Evolutionary conservation across 2,797 vertebrate species (phyloP), one percentile per base, ranked within the genome.

Genomic region (Cossypha dichroa): DNA sequence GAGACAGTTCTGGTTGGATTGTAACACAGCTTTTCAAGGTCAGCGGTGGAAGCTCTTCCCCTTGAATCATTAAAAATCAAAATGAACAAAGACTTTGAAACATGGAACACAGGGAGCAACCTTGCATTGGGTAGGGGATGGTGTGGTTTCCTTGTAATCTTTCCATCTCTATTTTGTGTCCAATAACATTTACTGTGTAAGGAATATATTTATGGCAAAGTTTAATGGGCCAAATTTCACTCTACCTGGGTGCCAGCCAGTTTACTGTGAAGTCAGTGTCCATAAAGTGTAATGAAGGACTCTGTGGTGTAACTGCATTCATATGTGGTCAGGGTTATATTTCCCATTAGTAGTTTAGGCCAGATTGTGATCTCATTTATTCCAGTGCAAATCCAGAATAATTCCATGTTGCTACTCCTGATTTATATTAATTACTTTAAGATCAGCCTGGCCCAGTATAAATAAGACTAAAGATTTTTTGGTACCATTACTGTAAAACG

Each of bases 351-450:
- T 74, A 93, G 26, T 64, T 91, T 80, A 80, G 73, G 90, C 95
- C 94, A 96, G 88, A 93, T 92, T 91, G 41, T 96, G 96, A 96
- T 89, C 93, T 97, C 94, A 97, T 76, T 96, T 95, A 95, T 94
- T 96, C 86, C 93, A 94, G 68, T 83, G 60, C 58, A 95, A 96
- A 96, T 94, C 77, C 72, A 91, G 48, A 94, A 80, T 87, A 89
- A 96, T 75, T 95, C 74, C 77, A n/a, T 46, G 70, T 86, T 82
- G 25, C 72, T 96, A 67, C 72, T 94, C 56, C 81, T 82, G 56
- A 80, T 93, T 92, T 82, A 80, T 55, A 83, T 83, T 62, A 63
- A 62, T 82, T 88, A 79, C 34, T 91, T 87, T 80, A 76, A 85
- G 78, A 94, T 93, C 81, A 89, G 45, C 14, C 31, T 82, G 64